Conservation (phyloP, 2,797 vertebrate genomes). For the Chromis chromis region DNA sequence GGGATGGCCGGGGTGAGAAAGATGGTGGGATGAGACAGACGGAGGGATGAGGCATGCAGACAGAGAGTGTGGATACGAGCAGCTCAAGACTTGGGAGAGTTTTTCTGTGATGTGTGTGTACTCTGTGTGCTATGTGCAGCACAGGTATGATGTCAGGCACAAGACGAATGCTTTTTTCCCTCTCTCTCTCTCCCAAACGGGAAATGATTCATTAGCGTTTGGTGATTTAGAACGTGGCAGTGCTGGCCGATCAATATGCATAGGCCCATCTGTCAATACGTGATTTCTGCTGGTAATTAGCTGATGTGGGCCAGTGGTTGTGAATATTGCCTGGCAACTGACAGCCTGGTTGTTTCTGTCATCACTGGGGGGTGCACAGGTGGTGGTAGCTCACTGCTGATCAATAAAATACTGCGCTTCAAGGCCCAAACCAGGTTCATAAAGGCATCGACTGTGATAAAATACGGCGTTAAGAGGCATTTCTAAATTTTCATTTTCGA, state of each 20-base stretch:
- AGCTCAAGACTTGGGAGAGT: conserved; percentile 59
- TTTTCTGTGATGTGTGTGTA: conserved; percentile 62
- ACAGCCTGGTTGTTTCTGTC: conserved; percentile 83
- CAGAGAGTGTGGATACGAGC: conserved; percentile 41
- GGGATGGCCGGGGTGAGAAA: conserved; percentile 54
- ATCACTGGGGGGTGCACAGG: conserved; percentile 74
- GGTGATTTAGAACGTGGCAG: conserved; percentile 84
- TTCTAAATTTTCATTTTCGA: conserved; percentile 30
- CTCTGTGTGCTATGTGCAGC: conserved; percentile 61
- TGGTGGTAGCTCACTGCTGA: conserved; percentile 73
- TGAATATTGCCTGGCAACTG: conserved; percentile 84
- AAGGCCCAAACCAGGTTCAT: conserved; percentile 70
- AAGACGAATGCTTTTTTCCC: conserved; percentile 65
- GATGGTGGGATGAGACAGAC: conserved; percentile 56
- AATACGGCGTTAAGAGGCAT: conserved; percentile 38
- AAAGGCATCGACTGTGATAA: conserved; percentile 58
- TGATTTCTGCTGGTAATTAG: conserved; percentile 86
- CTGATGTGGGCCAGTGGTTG: conserved; percentile 85
- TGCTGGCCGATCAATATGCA: conserved; percentile 81
- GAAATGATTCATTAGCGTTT: conserved; percentile 85
- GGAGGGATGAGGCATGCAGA: conserved; percentile 38
- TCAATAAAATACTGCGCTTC: conserved; percentile 68
- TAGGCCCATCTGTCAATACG: conserved; percentile 84
- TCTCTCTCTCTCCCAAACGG: conserved; percentile 70
- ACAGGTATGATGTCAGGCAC: conserved; percentile 76